Evolutionary conservation across 2,797 vertebrate genomes (phyloP), one percentile per base, ranked within the genome.

Genomic region (Enteromius viviparus): DNA sequence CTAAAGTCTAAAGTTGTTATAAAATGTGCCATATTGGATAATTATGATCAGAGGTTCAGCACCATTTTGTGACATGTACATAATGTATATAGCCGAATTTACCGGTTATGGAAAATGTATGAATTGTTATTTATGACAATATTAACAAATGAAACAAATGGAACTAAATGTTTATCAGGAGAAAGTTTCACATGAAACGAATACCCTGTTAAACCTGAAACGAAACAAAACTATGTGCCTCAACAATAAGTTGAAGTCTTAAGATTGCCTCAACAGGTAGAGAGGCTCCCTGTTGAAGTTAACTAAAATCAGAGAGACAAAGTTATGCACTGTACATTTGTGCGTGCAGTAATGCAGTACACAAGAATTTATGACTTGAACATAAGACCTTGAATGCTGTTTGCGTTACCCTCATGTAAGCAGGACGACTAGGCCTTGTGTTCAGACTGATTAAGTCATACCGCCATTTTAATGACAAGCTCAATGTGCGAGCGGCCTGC

Each of bases 1-100:
- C 94, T 93, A 71, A 92, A 93, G 94, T 94, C 93, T 94, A 92
- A 93, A 91, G 91, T 92, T 94, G 94, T 94, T 94, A 91, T 93
- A 93, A 95, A 91, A 94, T 96, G 94, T 96, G 94, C 95, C 94
- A 94, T 95, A 95, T 95, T 95, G 94, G 90, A 93, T 94, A 94
- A 94, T 92, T 94, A 94, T 93, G 94, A 96, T 94, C 93, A 95
- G 93, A 94, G 96, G 95, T 93, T 95, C 95, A 93, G 94, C 94
- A 91, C 93, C 90, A 93, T 92, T 95, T 93, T 95, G 90, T 95
- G 95, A 96, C 96, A 95, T 99, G 97, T 98, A 99, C 96, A 99
- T 98, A 98, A 97, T 97, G 97, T 99, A 98, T 97, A 98, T 96
- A 98, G 97, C 97, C 97, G 96, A 95, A 94, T 89, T 94, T 93